Conservation (phyloP, 1,140 invertebrate genomes). For the Drosophila chauvacae region DNA sequence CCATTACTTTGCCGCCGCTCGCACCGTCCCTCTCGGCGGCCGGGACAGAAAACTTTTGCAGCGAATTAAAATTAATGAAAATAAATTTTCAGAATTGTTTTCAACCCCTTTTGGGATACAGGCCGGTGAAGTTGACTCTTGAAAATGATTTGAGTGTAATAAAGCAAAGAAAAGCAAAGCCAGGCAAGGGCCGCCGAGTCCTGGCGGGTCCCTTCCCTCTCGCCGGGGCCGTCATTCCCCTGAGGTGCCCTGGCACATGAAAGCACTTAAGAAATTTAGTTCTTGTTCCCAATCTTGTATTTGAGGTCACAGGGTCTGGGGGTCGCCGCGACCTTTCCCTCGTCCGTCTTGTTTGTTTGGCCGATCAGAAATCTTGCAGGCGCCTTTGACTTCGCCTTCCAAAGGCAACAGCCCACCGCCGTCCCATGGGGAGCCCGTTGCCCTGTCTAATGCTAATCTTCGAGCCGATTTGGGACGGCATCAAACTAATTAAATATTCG, state of each 20-base stretch:
- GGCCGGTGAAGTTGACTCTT: conserved; percentile 61
- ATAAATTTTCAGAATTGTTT: conserved; percentile 81
- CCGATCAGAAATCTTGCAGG: conserved; percentile 55
- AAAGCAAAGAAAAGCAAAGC: conserved; percentile 59
- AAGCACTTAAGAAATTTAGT: conserved; percentile 80
- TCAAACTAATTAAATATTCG: conserved; percentile 80
- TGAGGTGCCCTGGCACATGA: conserved; percentile 48
- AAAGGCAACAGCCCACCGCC: not conserved
- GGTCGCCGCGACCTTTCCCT: conserved; percentile 28
- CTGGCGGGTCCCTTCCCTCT: conserved; percentile 1
- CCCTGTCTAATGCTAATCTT: conserved; percentile 52
- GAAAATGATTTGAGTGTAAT: conserved; percentile 76
- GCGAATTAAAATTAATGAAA: conserved; percentile 82
- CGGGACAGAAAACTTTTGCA: conserved; percentile 67
- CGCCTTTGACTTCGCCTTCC: conserved; percentile 34
- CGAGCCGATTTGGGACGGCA: conserved; percentile 62
- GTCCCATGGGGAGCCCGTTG: conserved; percentile 11
- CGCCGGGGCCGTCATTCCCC: conserved; percentile 31
- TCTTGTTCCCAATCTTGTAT: conserved; percentile 77
- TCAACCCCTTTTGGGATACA: conserved; percentile 60
- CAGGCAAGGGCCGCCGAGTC: conserved; percentile 44
- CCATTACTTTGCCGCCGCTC: not conserved
- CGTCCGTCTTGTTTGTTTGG: conserved; percentile 35
- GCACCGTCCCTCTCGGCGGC: not conserved
- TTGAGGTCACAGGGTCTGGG: conserved; percentile 59